Evolutionary conservation across 1,140 invertebrate genomes (phyloP).

Genomic region (Drepana arcuata): DNA sequence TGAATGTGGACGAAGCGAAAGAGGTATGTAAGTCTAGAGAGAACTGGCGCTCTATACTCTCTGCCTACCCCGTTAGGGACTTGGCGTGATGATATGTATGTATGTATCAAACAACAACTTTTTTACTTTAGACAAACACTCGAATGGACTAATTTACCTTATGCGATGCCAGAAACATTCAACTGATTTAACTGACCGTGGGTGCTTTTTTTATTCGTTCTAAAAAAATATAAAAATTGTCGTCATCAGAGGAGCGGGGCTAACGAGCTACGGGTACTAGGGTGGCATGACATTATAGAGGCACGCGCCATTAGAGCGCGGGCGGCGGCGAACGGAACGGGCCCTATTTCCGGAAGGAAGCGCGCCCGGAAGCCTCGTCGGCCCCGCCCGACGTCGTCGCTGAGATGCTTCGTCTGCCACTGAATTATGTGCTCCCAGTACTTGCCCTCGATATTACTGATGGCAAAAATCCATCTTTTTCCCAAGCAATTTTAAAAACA

Average conservation of each 20-base stretch:
- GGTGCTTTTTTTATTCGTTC: not conserved
- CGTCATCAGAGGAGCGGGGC: conserved; percentile 11
- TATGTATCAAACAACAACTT: no score
- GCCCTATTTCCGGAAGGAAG: conserved; percentile 65
- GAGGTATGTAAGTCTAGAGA: no score
- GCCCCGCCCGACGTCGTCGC: conserved; percentile 20
- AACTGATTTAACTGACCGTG: no score
- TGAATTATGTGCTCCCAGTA: conserved; percentile 39
- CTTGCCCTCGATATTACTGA: conserved; percentile 11
- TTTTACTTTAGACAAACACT: no score
- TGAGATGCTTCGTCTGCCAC: conserved; percentile 19
- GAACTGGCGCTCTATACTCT: no score
- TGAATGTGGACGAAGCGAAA: no score
- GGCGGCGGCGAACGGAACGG: conserved; percentile 41
- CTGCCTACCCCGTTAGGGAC: no score
- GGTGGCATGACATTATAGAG: conserved; percentile 47
- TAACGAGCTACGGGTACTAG: conserved; percentile 39
- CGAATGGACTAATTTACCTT: no score
- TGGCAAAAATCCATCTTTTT: conserved; percentile 2
- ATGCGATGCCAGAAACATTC: no score
- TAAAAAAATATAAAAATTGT: conserved; percentile 11
- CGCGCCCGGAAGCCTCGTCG: conserved; percentile 46
- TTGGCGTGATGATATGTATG: no score
- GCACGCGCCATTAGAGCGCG: conserved; percentile 55
- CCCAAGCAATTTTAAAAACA: no score